Percentiles rank a stretch among this genome's conserved stretches.
These are phyloP conservation scores for Epicauta chinensis DNA, from an alignment of 1,140 invertebrate genomes.

Conservation along the genomic window DNA sequence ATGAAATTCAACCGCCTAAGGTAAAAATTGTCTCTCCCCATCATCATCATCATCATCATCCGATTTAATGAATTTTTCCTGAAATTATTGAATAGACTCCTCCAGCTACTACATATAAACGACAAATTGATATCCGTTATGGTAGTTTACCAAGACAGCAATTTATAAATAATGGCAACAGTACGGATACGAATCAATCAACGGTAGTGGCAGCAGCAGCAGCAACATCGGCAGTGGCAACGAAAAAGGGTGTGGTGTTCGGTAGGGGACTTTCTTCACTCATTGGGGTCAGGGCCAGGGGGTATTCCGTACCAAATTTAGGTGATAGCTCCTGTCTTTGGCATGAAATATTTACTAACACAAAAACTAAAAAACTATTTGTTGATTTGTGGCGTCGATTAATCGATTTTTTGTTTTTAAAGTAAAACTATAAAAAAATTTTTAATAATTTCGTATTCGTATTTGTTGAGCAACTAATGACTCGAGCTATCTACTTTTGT, in stretches of 20 bases:
- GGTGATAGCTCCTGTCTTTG: constrained; percentile 51
- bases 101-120: constrained; percentile 58
- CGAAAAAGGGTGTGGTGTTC: constrained; percentile 55
- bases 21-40: constrained; percentile 19
- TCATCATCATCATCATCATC: not conserved
- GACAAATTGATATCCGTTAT: constrained; percentile 65
- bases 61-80: not conserved
- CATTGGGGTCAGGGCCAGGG: constrained; percentile 62
- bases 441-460: too few relatives aligned
- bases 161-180: constrained; percentile 40
- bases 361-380: not conserved
- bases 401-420: too few relatives aligned
- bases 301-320: constrained; percentile 86
- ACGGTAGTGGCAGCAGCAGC: constrained; percentile 26
- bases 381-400: too few relatives aligned
- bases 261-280: constrained; percentile 60
- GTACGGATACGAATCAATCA: constrained; percentile 40
- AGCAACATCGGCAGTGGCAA: constrained; percentile 27
- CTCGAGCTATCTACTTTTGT: constrained; percentile 29
- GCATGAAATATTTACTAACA: not conserved
- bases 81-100: constrained; percentile 55
- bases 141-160: constrained; percentile 72
- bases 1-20: constrained; percentile 38
- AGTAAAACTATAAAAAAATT: too few relatives aligned
- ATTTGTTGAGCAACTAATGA: constrained; percentile 15